phyloP scores from a whole-genome alignment of 2,113 vertebrate genomes.

The Urocitellus parryii region DNA sequence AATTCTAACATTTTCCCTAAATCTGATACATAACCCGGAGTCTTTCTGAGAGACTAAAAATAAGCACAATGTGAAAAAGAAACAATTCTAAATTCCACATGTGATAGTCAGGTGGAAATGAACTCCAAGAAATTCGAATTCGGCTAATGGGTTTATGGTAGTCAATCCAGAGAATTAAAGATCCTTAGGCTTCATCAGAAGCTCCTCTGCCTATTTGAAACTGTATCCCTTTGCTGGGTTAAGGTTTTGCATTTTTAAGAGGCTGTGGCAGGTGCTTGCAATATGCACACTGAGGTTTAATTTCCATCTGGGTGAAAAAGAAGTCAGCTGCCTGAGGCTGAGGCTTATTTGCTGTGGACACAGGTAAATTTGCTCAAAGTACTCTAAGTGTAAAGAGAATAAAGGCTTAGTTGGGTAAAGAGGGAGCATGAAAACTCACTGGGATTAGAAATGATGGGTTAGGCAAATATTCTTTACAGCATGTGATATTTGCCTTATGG shows the following conservation, averaged over 20 bases:
- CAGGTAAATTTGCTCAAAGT: slow-evolving; percentile 86
- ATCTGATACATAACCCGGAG: slow-evolving; percentile 75
- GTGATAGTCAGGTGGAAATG: slow-evolving; percentile 19
- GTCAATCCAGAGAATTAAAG: slow-evolving; percentile 71
- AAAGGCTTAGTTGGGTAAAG: slow-evolving; percentile 67
- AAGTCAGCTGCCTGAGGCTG: slow-evolving; percentile 70
- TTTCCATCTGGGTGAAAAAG: slow-evolving; percentile 77
- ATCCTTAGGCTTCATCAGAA: not conserved
- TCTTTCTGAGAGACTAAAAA: slow-evolving; percentile 76
- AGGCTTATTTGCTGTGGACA: slow-evolving; percentile 78
- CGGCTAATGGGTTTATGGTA: slow-evolving; percentile 26
- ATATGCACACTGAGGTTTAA: slow-evolving; percentile 75
- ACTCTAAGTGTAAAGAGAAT: slow-evolving; percentile 72
- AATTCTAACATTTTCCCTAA: slow-evolving; percentile 83
- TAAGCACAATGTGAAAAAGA: slow-evolving; percentile 72
- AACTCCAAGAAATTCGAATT: slow-evolving; percentile 64
- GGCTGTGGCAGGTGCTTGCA: slow-evolving; percentile 65
- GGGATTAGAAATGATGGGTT: slow-evolving; percentile 66
- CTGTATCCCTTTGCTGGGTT: slow-evolving; percentile 66
- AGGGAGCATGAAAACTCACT: slow-evolving; percentile 64
- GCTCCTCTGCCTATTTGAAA: slow-evolving; percentile 65
- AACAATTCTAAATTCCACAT: slow-evolving; percentile 75
- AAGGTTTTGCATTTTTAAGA: slow-evolving; percentile 80
- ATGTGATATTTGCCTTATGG: slow-evolving; percentile 81
- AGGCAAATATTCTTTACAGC: slow-evolving; percentile 61